Conservation (phyloP, 2,797 vertebrate genomes). For the Aphelocoma californica region DNA sequence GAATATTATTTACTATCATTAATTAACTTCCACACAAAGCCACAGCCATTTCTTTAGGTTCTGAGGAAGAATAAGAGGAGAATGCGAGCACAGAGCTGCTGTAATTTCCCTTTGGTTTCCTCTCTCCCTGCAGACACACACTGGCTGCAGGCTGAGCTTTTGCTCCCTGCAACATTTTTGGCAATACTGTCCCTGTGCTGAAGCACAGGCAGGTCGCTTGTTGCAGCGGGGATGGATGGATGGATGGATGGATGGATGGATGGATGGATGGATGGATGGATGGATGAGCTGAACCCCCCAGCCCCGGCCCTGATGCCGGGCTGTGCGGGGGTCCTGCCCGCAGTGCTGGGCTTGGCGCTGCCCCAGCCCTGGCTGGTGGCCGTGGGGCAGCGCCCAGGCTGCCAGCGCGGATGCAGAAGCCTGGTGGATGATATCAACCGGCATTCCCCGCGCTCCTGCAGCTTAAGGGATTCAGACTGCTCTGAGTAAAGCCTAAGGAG, state of each 20-base stretch:
- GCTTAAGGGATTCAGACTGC: background rate
- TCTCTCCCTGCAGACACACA: background rate
- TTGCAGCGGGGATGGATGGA: fast-evolving
- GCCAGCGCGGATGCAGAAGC: background rate
- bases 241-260: too few species aligned
- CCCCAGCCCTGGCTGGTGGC: background rate
- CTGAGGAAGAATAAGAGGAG: background rate
- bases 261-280: too few species aligned
- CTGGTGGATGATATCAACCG: too few species aligned
- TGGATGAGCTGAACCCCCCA: background rate
- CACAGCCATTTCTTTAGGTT: constrained; percentile 1
- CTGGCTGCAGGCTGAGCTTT: background rate
- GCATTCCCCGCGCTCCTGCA: fast-evolving
- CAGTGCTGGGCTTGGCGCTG: too few species aligned
- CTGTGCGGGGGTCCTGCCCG: background rate
- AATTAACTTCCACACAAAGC: constrained; percentile 44
- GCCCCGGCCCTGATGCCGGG: fast-evolving
- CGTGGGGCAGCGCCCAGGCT: background rate
- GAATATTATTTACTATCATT: constrained; percentile 47
- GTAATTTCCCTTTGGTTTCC: background rate
- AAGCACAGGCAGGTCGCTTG: background rate
- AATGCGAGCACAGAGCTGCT: background rate
- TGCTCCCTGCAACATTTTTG: background rate
- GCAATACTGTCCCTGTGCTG: background rate
- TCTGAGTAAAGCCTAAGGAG: background rate